phyloP scores from a whole-genome alignment of 2,113 vertebrate genomes.

The Apistogramma diplotaenia region DNA sequence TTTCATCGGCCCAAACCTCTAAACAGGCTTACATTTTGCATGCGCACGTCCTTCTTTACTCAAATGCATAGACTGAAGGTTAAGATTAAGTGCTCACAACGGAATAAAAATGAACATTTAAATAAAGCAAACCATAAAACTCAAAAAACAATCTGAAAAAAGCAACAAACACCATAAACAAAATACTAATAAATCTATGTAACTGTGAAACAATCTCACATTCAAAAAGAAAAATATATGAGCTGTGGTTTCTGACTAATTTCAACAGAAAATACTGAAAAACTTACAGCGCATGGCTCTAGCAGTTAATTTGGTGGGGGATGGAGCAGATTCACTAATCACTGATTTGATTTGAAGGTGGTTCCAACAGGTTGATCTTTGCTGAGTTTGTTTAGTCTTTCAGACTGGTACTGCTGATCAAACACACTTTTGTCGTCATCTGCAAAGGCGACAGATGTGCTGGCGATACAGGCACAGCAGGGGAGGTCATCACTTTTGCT shows the following conservation, averaged over 20 bases:
- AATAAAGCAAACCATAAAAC: background rate
- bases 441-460: conserved; percentile 63
- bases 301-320: background rate
- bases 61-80: background rate
- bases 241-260: background rate
- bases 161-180: background rate
- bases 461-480: conserved; percentile 58
- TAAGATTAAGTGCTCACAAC: background rate
- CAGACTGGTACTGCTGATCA: conserved; percentile 38
- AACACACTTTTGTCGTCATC: conserved; percentile 56
- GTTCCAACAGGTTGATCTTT: conserved; percentile 23
- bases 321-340: background rate
- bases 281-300: background rate
- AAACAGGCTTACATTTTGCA: background rate
- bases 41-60: background rate
- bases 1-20: background rate
- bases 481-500: conserved; percentile 62
- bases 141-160: too few species aligned
- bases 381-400: conserved; percentile 32
- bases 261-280: background rate
- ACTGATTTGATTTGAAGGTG: background rate
- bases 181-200: background rate
- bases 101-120: too few species aligned
- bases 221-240: background rate
- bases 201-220: background rate